Evolutionary conservation across 2,113 vertebrate species (phyloP).

Genomic region (Ranitomeya imitator): DNA sequence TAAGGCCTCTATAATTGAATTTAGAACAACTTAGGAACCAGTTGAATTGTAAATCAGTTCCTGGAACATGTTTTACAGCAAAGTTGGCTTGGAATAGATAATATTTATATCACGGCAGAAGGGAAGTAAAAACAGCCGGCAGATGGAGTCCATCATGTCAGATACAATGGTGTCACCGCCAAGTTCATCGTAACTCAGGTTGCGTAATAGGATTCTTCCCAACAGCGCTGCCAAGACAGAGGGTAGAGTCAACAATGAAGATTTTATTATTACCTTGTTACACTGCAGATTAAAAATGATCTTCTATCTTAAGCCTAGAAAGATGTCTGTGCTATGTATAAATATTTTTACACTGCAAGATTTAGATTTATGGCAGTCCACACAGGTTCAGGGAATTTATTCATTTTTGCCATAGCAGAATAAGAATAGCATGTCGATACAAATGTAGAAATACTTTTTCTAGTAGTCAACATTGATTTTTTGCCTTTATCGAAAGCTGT

Average conservation of each 20-base stretch:
- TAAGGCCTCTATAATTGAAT: neutral
- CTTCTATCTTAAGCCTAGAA: slow-evolving; percentile 12
- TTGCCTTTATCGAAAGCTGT: slow-evolving; percentile 28
- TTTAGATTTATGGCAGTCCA: slow-evolving; percentile 7
- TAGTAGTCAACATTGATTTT: slow-evolving; percentile 28
- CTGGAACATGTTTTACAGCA: slow-evolving; percentile 49
- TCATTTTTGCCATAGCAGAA: neutral
- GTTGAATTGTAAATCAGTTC: slow-evolving; percentile 43
- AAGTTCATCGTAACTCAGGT: slow-evolving; percentile 43
- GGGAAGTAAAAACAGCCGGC: slow-evolving; percentile 52
- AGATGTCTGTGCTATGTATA: slow-evolving; percentile 12
- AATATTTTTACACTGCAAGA: neutral
- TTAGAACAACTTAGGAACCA: slow-evolving; percentile 1
- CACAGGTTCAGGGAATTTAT: neutral
- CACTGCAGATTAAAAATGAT: slow-evolving; percentile 9
- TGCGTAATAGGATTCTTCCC: slow-evolving; percentile 38
- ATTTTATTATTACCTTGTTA: slow-evolving; percentile 46
- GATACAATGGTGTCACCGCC: slow-evolving; percentile 19
- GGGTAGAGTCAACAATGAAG: slow-evolving; percentile 40
- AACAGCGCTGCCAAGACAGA: slow-evolving; percentile 15
- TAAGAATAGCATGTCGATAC: neutral
- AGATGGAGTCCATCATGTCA: slow-evolving; percentile 53
- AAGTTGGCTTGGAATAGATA: slow-evolving; percentile 47
- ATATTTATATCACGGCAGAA: slow-evolving; percentile 53
- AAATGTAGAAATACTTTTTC: slow-evolving; percentile 4